Base-by-base conservation (phyloP, 1,140 invertebrate genomes). In the Euglossa dilemma region DNA sequence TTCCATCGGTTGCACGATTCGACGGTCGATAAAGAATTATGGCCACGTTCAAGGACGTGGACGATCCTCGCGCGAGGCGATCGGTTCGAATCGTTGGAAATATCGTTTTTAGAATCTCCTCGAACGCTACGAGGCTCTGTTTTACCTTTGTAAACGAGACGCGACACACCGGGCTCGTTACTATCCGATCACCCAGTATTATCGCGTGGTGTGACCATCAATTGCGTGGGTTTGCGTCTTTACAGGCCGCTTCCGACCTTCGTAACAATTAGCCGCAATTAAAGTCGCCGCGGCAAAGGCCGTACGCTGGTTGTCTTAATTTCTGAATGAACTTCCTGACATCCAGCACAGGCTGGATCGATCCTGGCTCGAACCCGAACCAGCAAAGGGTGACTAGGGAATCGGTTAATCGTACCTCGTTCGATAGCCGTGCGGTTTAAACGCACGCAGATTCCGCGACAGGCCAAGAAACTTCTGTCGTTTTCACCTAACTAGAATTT, bases 261-360 rank as follows among this genome's bases (percentile, higher is more conserved):
- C 92, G 91, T 88, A 90, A 91, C 93, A 93, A 93, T 93, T 93
- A 93, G 85, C 80, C 67, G 84, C 91, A 93, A 93, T 93, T 93
- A 93, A 93, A 93, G 89, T 85, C 80, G 87, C 89, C 85, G 87
- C 75, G 85, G 89, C 67, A 90, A 90, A 92, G 91, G 88, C 90
- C 88, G 88, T 87, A 91, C 85, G 67, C 84, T 86, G 85, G 81
- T 86, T 88, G 86, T 85, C 87, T 91, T 89, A 88, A 91, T 92
- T 92, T 84, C 85, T 87, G 83, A 79, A 87, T 85, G 64, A 91
- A 90, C 83, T 88, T 88, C 80, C 89, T 90, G 66, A 82, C 86
- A 80, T 69, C 81, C 70, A 74, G 43, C 5, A 0, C 23, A 9
- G n/a, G 50, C 16, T 56, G 43, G 80, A 84, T 86, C 88, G 82